phyloP scores from a whole-genome alignment of 2,797 vertebrate genomes.

The Aldrovandia affinis region DNA sequence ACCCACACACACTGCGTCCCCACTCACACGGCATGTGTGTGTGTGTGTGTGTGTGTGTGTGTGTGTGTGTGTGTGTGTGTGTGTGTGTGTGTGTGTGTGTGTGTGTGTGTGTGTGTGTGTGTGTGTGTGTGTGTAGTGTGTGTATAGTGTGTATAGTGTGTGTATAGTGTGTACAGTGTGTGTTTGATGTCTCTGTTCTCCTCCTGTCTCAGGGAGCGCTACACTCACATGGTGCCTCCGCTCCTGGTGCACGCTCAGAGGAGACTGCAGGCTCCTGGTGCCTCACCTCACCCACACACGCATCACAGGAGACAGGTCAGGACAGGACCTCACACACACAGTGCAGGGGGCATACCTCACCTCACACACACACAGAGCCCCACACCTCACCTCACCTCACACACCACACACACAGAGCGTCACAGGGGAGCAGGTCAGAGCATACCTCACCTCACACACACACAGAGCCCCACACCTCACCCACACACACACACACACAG shows the following conservation, averaged over 20 bases:
- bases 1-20: slow-evolving; percentile 43
- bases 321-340: neutral
- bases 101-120: neutral
- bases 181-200: neutral
- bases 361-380: slow-evolving; percentile 41
- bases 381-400: too few species aligned
- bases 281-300: slow-evolving; percentile 71
- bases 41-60: neutral
- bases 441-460: too few species aligned
- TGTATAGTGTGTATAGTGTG: neutral
- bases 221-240: slow-evolving; percentile 80
- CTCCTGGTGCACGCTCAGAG: slow-evolving; percentile 88
- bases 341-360: too few species aligned
- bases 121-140: slow-evolving; percentile 11
- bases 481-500: too few species aligned
- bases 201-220: slow-evolving; percentile 77
- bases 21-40: neutral
- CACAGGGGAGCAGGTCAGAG: slow-evolving; percentile 74
- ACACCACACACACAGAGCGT: slow-evolving; percentile 61
- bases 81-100: neutral
- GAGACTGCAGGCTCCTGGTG: slow-evolving; percentile 76
- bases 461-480: too few species aligned
- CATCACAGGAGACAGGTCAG: neutral
- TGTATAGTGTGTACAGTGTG: neutral
- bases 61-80: slow-evolving; percentile 11